Conservation (phyloP, 2,888 invertebrate genomes). For the Cylindroiulus punctatus region DNA sequence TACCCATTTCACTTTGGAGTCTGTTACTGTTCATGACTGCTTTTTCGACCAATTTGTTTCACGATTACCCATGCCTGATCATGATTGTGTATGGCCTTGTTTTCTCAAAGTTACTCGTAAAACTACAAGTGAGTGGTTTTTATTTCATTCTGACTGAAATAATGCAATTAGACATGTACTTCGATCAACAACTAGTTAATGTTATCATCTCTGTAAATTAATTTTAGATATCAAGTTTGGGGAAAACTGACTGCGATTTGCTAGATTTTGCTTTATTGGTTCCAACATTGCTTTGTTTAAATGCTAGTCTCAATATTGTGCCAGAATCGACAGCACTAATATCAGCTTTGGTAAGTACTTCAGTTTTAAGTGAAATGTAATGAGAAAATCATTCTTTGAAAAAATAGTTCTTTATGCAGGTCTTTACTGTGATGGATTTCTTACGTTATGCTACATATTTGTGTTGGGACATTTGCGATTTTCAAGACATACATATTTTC, state of each 20-base stretch:
- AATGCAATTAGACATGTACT: neutral
- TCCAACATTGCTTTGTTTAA: constrained; percentile 44
- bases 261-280: constrained; percentile 44
- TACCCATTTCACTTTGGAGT: constrained; percentile 50
- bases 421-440: constrained; percentile 53
- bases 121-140: constrained; percentile 46
- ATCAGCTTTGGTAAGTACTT: constrained; percentile 51
- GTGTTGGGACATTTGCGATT: constrained; percentile 55
- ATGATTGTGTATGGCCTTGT: constrained; percentile 50
- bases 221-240: constrained; percentile 52
- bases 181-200: neutral
- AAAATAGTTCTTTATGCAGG: constrained; percentile 44
- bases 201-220: neutral
- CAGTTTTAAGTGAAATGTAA: neutral
- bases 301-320: constrained; percentile 40
- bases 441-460: constrained; percentile 54
- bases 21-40: neutral
- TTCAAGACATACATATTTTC: constrained; percentile 54
- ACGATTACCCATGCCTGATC: constrained; percentile 37
- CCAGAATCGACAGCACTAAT: constrained; percentile 52
- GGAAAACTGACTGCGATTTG: constrained; percentile 51
- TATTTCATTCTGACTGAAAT: neutral
- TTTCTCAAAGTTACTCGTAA: constrained; percentile 53
- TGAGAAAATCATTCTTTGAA: neutral
- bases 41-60: neutral